Evolutionary conservation across 2,888 invertebrate species (phyloP).

Genomic region (Pseudoips prasinana): DNA sequence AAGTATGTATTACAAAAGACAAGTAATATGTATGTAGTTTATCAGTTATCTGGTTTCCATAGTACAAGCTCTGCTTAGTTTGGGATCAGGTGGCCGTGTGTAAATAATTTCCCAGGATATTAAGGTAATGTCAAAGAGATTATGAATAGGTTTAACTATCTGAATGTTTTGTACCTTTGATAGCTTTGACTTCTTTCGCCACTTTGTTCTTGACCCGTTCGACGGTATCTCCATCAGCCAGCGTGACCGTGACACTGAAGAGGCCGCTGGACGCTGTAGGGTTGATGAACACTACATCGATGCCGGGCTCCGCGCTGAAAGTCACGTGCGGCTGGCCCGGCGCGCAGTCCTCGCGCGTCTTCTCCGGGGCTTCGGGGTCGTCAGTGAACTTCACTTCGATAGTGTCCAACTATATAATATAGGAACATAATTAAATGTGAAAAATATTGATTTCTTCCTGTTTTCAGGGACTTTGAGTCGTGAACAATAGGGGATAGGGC

Average conservation of each 20-base stretch:
- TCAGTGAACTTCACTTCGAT: conserved; percentile 89
- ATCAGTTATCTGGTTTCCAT: no score
- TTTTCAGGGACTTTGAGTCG: no score
- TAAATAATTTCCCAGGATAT: no score
- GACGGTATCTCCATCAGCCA: conserved; percentile 88
- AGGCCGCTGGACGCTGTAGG: conserved; percentile 89
- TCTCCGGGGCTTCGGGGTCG: conserved; percentile 87
- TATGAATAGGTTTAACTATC: no score
- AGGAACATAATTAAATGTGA: no score
- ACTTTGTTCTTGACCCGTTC: conserved; percentile 85
- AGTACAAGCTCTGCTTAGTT: no score
- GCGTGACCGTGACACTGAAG: conserved; percentile 85
- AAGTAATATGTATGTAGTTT: no score
- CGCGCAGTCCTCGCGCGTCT: conserved; percentile 94
- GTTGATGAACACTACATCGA: conserved; percentile 86
- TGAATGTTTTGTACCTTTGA: conserved; percentile 91
- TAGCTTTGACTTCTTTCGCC: conserved; percentile 83
- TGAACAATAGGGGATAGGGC: no score
- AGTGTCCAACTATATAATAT: conserved; percentile 85
- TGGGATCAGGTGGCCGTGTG: no score
- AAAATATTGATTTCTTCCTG: no score
- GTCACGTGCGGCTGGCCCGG: conserved; percentile 93
- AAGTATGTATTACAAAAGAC: no score
- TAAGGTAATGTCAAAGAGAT: no score
- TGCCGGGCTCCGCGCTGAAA: conserved; percentile 85